phyloP scores from a whole-genome alignment of 2,888 invertebrate species.

The Plebejus melissa region DNA sequence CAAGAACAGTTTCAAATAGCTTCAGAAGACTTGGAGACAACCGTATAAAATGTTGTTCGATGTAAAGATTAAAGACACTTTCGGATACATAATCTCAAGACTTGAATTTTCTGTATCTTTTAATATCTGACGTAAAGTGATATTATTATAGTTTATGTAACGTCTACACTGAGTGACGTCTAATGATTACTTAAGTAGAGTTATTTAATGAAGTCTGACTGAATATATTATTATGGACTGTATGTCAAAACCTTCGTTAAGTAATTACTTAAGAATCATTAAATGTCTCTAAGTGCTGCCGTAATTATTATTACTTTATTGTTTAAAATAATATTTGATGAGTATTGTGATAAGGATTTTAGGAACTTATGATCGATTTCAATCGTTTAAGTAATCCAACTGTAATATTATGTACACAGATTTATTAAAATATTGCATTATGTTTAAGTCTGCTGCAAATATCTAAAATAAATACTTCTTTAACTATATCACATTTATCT shows the following conservation, averaged over 20 bases:
- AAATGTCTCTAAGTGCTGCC: not conserved
- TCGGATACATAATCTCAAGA: not conserved
- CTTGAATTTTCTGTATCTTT: constrained; percentile 12
- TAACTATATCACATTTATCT: no score
- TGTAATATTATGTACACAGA: not conserved
- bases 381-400: not conserved
- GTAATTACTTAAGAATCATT: not conserved
- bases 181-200: not conserved
- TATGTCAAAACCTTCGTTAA: not conserved
- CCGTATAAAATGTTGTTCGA: constrained; percentile 52
- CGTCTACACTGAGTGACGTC: not conserved
- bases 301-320: constrained; percentile 23
- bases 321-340: constrained; percentile 28
- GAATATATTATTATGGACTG: not conserved
- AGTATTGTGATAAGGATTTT: constrained; percentile 14
- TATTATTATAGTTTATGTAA: constrained; percentile 27
- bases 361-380: not conserved
- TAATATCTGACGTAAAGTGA: constrained; percentile 22
- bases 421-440: not conserved
- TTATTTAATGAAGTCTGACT: not conserved
- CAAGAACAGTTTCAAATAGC: constrained; percentile 77
- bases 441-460: not conserved
- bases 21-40: constrained; percentile 73
- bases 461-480: not conserved
- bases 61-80: not conserved